Conservation (phyloP, 1,140 invertebrate genomes). For the Portunus trituberculatus region DNA sequence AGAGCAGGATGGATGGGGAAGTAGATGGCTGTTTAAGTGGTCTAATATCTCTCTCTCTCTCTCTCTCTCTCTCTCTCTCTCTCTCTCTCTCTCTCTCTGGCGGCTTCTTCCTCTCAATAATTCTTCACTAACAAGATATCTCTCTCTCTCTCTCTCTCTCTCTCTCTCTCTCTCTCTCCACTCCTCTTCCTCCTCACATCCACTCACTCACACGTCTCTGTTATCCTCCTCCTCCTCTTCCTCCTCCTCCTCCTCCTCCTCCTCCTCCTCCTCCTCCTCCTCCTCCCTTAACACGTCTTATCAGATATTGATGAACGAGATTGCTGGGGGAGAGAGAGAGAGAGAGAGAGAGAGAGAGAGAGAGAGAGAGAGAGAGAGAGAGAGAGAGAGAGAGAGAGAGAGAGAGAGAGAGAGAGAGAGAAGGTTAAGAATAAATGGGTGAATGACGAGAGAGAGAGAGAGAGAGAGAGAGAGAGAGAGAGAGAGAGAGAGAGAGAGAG, state of each 20-base stretch:
- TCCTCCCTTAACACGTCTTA: neutral
- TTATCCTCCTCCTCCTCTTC: neutral
- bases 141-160: neutral
- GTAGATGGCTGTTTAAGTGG: neutral
- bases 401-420: too few species aligned
- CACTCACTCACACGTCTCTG: neutral
- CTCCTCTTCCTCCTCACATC: neutral
- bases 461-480: too few species aligned
- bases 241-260: neutral
- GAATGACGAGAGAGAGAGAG: too few species aligned
- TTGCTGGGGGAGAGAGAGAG: too few species aligned
- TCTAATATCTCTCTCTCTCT: neutral
- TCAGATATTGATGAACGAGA: too few species aligned
- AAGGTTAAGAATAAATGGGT: too few species aligned
- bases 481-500: too few species aligned
- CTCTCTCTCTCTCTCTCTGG: neutral
- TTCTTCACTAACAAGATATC: neutral
- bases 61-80: neutral
- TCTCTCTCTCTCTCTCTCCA: neutral
- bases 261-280: neutral
- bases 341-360: too few species aligned
- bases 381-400: too few species aligned
- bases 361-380: too few species aligned
- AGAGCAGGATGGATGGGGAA: neutral
- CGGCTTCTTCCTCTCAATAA: neutral